Base-by-base conservation (phyloP, 2,113 vertebrate genomes). In the Nanorana parkeri region DNA sequence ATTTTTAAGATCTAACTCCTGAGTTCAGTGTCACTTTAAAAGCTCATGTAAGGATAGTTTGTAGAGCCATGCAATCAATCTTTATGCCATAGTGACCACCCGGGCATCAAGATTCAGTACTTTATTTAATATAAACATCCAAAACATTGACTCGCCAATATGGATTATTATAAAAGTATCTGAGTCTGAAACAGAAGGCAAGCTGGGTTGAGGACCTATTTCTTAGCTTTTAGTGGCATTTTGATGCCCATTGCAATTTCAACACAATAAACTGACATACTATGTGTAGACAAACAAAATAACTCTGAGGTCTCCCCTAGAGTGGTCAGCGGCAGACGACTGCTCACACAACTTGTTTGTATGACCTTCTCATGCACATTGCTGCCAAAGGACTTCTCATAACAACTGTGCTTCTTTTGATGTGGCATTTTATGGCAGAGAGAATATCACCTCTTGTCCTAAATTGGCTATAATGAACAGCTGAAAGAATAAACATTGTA, bases 391-490 rank as follows among this genome's bases (percentile, higher is more conserved):
- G 64, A 64, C 61, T 41, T 75, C 71, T 76, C 73, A 76, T 76
- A 74, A 83, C 80, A 83, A 83, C 80, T 83, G 80, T 23, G 21
- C 55, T 83, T 58, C 80, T 83, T 83, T 83, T 83, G 80, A 83
- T 76, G 80, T 83, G 20, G 63, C 63, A 36, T 72, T 83, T 83
- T 83, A 83, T 83, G 80, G 80, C 80, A 83, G 80, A 83, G 80
- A 76, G 80, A 83, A 52, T 67, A 75, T 76, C 80, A 83, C 80
- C 80, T 83, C 80, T 72, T 83, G 80, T 83, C 80, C 64, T 83
- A 76, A 83, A 83, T 83, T 83, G 80, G 80, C 80, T 83, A 83
- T 76, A 76, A 83, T 17, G 61, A 83, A 83, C 80, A 83, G 80
- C 80, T 83, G 80, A 83, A 83, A 76, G 80, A 75, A 83, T 83